Evolutionary conservation across 2,797 vertebrate genomes (phyloP), one percentile per base, ranked within the genome.

Genomic region (Ambastaia sidthimunki): DNA sequence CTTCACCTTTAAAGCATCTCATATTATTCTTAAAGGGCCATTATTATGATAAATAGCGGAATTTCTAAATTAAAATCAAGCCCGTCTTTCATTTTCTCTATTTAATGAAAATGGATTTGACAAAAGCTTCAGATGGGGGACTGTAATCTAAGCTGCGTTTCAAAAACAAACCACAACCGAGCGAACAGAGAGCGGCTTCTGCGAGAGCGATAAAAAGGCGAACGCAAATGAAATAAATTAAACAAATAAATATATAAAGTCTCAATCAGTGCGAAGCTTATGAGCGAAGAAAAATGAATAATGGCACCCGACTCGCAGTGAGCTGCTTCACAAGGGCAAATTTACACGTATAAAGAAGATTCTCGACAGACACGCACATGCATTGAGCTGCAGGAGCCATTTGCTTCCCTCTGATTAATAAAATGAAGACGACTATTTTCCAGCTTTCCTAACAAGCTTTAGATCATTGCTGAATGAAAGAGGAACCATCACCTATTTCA

Each of bases 321-420:
- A 81, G 54, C 68, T 69, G 65, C 77, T 80, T 82, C 78, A 74
- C 82, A 74, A 76, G 82, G 59, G 79, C 48, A 83, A 68, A 82
- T 82, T 80, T 80, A 82, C 77, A 83, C 80, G 75, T 74, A 86
- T 76, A 82, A 81, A 75, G 34, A 11, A 69, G 80, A 78, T 71
- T 80, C 78, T 67, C 80, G 19, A 76, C 67, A 55, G 82, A 78
- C 77, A 67, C 47, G 23, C 71, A 71, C 31, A 23, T 18, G 52
- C 37, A 73, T 37, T 76, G 67, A 48, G 72, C 59, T 28, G 67
- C 62, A 37, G 57, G 19, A 78, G 74, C 52, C 79, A 83, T 86
- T 80, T 80, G 76, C 80, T 78, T 78, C 83, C 31, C 41, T 78
- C 77, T 80, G 48, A 82, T 78, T 82, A 84, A 80, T 82, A 60